Evolutionary conservation across 1,140 invertebrate species (phyloP), one percentile per base, ranked within the genome.

Genomic region (Aradophagus sp.): DNA sequence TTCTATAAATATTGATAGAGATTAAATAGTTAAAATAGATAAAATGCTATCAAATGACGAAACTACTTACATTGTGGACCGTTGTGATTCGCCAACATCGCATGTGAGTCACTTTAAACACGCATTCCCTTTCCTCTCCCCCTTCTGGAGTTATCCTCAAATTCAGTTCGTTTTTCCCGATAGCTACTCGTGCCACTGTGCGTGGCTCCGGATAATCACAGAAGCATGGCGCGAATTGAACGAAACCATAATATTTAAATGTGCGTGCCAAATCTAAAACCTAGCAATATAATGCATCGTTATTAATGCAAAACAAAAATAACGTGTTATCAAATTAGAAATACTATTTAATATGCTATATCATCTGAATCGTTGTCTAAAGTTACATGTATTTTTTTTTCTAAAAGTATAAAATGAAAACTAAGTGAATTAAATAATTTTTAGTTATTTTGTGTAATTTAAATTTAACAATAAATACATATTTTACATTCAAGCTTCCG

Each of bases 11-110:
- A n/a, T n/a, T n/a, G n/a, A n/a, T n/a, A n/a, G n/a, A n/a, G n/a
- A n/a, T n/a, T n/a, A n/a, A n/a, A n/a, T n/a, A n/a, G n/a, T n/a
- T n/a, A n/a, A n/a, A n/a, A n/a, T n/a, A n/a, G n/a, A n/a, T n/a
- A n/a, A n/a, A n/a, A n/a, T n/a, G n/a, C n/a, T n/a, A 45, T 39
- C 41, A 66, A 7, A 19, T 35, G 29, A n/a, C n/a, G n/a, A n/a
- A n/a, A n/a, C n/a, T 23, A 31, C 88, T 90, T 84, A 95, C 94
- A 78, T 89, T 88, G 73, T 93, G 92, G 58, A 92, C 85, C 0
- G 92, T 95, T 14, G 93, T 97, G n/a, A 99, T 96, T 70, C 96
- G 88, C 97, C 97, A 99, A 76, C 96, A 97, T 68, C 94, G 89
- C 92, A 99, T 98, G 70, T 96, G 88, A 0, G 96, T 97, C 3